A percentile compares a stretch with the other conserved stretches of the same genome.
Conservation (phyloP, 2,797 vertebrate species). For the Pipistrellus pipistrellus region DNA sequence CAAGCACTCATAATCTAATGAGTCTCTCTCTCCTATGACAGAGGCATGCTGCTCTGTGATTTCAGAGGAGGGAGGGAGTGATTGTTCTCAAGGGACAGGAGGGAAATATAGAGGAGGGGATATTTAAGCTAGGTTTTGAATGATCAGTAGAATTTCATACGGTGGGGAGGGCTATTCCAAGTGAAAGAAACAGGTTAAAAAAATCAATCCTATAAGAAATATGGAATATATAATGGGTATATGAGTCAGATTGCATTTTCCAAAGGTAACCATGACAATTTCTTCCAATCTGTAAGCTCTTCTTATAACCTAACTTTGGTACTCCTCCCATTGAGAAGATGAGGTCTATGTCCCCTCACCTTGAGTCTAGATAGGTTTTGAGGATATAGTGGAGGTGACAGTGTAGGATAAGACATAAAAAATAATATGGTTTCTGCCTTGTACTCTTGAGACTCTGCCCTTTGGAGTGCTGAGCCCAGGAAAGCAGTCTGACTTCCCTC, state of each 20-base stretch:
- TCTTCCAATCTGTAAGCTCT: neutral
- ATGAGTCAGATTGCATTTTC: neutral
- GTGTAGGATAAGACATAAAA: neutral
- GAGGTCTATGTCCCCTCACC: neutral
- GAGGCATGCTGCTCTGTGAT: neutral
- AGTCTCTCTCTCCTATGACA: neutral
- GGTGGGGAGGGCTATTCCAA: neutral
- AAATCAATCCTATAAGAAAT: neutral
- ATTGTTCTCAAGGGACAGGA: neutral
- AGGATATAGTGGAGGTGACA: neutral
- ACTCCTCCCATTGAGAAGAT: neutral
- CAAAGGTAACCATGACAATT: neutral
- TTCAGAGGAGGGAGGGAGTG: neutral
- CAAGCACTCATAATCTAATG: neutral
- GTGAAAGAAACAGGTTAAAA: conserved; percentile 20
- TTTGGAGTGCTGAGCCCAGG: neutral
- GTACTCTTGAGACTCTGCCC: neutral
- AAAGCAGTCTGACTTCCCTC: neutral
- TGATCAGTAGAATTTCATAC: neutral
- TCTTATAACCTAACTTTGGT: neutral
- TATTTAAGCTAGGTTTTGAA: neutral
- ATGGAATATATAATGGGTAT: neutral
- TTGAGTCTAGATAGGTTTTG: neutral
- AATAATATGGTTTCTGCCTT: neutral
- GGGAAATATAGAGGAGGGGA: neutral